These are phyloP conservation scores for Acronicta psi DNA, from an alignment of 2,888 invertebrate species.

Conservation along the genomic window DNA sequence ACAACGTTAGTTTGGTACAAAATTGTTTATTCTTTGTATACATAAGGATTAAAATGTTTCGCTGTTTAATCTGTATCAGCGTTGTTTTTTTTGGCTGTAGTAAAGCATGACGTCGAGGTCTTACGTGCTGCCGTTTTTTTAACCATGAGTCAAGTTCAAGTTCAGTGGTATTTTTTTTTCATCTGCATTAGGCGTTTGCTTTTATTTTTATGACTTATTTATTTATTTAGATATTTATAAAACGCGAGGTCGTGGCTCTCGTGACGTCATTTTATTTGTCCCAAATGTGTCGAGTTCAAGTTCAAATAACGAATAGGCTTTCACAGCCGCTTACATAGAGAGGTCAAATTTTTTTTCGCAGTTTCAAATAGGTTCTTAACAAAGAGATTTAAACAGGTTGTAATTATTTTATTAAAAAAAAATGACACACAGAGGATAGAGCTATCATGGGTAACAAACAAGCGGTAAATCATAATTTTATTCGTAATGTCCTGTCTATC, in stretches of 20 bases:
- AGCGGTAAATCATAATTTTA: too few species aligned
- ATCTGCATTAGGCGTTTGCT: not conserved
- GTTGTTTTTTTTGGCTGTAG: too few species aligned
- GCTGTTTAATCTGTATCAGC: too few species aligned
- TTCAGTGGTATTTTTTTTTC: not conserved
- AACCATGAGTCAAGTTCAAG: not conserved
- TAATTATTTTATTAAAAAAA: too few species aligned
- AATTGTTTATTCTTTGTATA: slow-evolving; percentile 1
- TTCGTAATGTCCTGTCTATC: too few species aligned
- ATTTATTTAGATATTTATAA: not conserved
- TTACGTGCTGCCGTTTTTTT: not conserved
- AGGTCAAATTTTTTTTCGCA: not conserved
- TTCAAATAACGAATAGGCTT: not conserved
- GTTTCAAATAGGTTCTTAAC: not conserved
- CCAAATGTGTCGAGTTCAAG: not conserved
- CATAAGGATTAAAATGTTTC: slow-evolving; percentile 1
- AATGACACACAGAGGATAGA: too few species aligned
- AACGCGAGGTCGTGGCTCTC: not conserved
- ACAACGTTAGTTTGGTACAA: not conserved
- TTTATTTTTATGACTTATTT: not conserved
- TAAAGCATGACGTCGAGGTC: not conserved
- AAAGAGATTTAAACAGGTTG: too few species aligned
- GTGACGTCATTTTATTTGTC: not conserved
- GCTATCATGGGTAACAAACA: too few species aligned
- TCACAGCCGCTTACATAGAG: not conserved